These are phyloP conservation scores for Microchrysa polita DNA, from an alignment of 2,888 invertebrate species.

Conservation along the genomic window DNA sequence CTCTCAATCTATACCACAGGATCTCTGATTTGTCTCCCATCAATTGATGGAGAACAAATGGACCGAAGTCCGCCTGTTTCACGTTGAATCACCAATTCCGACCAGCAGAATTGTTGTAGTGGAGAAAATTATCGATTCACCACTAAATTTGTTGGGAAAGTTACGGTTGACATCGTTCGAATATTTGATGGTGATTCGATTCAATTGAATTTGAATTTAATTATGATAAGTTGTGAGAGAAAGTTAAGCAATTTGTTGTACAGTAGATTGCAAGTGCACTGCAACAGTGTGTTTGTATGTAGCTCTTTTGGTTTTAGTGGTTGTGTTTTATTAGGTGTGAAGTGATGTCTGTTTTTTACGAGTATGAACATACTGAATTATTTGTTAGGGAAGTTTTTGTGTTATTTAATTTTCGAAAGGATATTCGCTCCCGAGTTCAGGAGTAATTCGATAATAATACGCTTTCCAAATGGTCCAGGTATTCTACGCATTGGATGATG, in stretches of 20 bases:
- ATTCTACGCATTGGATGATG: no score
- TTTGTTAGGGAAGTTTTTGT: no score
- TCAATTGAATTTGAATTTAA: conserved; percentile 23
- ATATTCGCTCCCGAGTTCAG: no score
- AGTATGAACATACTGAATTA: no score
- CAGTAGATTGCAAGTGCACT: no score
- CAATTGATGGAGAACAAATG: background rate
- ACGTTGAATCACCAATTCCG: conserved; percentile 4
- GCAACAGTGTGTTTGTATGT: conserved; percentile 16
- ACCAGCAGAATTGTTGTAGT: background rate
- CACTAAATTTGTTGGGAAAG: conserved; percentile 15
- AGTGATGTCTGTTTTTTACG: background rate
- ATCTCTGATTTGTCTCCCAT: conserved; percentile 12
- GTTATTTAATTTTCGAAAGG: no score
- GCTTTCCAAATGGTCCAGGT: no score
- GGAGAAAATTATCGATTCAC: conserved; percentile 23
- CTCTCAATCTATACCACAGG: no score
- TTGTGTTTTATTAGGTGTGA: background rate
- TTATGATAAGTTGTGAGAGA: conserved; percentile 22
- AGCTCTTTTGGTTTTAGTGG: background rate
- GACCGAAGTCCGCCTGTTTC: background rate
- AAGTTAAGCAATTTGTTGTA: background rate
- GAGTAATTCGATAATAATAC: no score
- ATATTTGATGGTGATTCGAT: conserved; percentile 7
- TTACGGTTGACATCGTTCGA: conserved; percentile 7